Percentiles rank a stretch among this genome's conserved stretches.
Evolutionary conservation across 2,113 vertebrate genomes (phyloP).

Genomic region (Diadophis punctatus): DNA sequence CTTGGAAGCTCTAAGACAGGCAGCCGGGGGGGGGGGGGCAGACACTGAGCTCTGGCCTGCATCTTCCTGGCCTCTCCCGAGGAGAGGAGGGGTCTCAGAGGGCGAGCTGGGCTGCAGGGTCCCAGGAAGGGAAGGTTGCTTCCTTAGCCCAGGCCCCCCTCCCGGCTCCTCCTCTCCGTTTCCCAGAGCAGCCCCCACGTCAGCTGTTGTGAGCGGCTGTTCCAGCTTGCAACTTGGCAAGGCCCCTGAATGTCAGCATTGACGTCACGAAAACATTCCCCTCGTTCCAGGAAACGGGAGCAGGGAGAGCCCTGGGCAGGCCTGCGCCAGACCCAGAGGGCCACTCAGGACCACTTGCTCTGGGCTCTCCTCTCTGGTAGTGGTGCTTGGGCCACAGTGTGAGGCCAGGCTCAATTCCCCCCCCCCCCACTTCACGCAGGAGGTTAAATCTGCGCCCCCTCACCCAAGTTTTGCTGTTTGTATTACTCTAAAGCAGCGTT

Average conservation of each 20-base stretch:
- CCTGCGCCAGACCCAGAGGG: not conserved
- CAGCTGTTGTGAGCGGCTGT: slow-evolving; percentile 54
- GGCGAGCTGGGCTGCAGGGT: not conserved
- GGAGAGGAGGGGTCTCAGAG: not conserved
- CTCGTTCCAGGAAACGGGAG: slow-evolving; percentile 60
- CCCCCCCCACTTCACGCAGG: not conserved
- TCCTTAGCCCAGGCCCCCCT: not conserved
- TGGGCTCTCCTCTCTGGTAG: not conserved
- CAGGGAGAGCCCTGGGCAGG: slow-evolving; percentile 1
- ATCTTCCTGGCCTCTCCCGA: not conserved
- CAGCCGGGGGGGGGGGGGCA: not conserved
- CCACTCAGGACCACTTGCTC: not conserved
- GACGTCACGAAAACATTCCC: slow-evolving; percentile 71
- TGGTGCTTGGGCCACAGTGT: too few relatives aligned
- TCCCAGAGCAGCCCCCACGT: not conserved
- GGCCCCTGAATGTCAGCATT: slow-evolving; percentile 72
- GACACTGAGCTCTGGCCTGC: not conserved
- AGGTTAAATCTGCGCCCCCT: not conserved
- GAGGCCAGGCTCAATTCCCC: not conserved
- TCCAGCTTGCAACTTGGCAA: slow-evolving; percentile 41
- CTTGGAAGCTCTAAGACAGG: too few relatives aligned
- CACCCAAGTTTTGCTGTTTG: not conserved
- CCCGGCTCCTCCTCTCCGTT: too few relatives aligned
- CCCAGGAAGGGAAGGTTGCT: not conserved
- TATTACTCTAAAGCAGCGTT: not conserved